phyloP scores from a whole-genome alignment of 2,113 vertebrate species.

The Tringa solitaria region DNA sequence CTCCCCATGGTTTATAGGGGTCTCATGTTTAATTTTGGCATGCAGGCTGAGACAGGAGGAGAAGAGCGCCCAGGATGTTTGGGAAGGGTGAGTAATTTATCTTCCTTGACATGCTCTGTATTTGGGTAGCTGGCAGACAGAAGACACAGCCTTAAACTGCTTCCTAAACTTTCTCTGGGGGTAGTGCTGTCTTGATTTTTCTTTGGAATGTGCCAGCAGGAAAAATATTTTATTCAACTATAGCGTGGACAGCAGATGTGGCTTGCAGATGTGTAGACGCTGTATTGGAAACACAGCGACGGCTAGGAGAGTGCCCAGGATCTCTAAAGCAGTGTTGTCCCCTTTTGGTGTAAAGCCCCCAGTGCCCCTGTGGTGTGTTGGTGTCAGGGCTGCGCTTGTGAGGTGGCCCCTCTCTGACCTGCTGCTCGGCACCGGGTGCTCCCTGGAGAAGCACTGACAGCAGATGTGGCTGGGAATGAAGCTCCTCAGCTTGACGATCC shows the following conservation, averaged over 20 bases:
- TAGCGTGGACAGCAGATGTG: not conserved
- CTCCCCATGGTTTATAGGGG: not conserved
- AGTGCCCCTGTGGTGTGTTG: rapidly evolving
- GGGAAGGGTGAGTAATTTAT: not conserved
- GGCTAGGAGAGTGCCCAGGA: not conserved
- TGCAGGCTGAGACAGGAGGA: not conserved
- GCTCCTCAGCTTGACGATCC: not conserved
- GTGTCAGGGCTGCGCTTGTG: rapidly evolving
- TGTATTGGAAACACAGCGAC: rapidly evolving
- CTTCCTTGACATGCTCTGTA: not conserved
- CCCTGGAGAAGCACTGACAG: not conserved
- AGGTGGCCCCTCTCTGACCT: not conserved
- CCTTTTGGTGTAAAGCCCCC: not conserved
- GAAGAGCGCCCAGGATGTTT: not conserved
- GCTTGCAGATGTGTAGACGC: not conserved
- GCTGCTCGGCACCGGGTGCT: not conserved
- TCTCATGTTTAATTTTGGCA: not conserved
- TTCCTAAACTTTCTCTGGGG: not conserved
- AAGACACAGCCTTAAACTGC: not conserved
- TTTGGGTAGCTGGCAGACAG: not conserved
- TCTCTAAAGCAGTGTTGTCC: not conserved
- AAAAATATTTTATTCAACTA: not conserved
- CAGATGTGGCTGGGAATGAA: not conserved
- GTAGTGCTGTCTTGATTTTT: not conserved
- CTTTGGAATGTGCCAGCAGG: not conserved